Evolutionary conservation across 2,113 vertebrate genomes (phyloP).

Genomic region (Triplophysa rosa): DNA sequence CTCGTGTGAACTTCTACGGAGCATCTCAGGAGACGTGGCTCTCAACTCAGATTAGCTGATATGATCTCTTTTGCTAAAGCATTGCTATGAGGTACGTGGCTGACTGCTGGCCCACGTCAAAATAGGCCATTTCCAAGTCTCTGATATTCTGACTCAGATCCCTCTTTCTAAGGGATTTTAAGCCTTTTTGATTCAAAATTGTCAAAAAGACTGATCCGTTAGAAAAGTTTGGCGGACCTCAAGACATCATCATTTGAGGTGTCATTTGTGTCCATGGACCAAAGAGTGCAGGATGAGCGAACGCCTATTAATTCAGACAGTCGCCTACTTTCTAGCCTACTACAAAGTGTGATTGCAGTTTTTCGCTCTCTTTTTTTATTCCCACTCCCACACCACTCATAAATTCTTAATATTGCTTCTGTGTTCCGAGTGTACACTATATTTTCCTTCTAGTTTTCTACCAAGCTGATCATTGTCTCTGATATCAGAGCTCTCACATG

Average conservation of each 20-base stretch:
- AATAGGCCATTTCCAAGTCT: no score
- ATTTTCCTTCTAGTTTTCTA: conserved; percentile 47
- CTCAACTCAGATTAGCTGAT: conserved; percentile 42
- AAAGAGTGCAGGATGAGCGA: conserved; percentile 7
- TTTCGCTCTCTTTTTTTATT: conserved; percentile 21
- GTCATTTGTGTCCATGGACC: conserved; percentile 28
- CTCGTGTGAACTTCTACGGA: neutral
- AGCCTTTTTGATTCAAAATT: no score
- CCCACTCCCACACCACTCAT: neutral
- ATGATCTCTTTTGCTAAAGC: neutral
- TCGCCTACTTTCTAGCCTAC: conserved; percentile 43
- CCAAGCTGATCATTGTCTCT: neutral
- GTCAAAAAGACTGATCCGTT: no score
- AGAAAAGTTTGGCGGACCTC: no score
- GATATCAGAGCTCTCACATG: conserved; percentile 42
- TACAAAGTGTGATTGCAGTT: conserved; percentile 49
- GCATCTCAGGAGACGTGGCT: conserved; percentile 17
- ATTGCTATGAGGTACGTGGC: no score
- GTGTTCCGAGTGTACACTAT: conserved; percentile 30
- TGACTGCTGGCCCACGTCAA: no score
- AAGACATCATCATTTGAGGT: neutral
- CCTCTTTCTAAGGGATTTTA: no score
- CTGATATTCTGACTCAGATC: no score
- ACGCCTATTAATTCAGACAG: conserved; percentile 12
- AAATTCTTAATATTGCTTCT: conserved; percentile 24